Evolutionary conservation across 1,140 invertebrate genomes (phyloP).

Genomic region (Heliconius eleuchia): DNA sequence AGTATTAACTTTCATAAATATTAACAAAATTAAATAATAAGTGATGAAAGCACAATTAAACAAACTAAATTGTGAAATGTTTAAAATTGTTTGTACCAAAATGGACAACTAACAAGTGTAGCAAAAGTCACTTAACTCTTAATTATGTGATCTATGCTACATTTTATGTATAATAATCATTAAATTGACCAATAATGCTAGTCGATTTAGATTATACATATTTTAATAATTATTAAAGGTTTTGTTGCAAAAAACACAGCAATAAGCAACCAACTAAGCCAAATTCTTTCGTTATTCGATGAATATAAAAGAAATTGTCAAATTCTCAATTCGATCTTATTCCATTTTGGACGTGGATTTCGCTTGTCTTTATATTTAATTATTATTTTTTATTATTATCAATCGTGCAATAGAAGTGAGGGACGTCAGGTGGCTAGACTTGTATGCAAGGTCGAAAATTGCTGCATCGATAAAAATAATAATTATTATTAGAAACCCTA

Average conservation of each 20-base stretch:
- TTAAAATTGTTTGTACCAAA: no score
- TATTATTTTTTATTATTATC: neutral
- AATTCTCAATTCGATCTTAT: neutral
- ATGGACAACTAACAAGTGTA: no score
- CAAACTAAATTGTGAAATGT: no score
- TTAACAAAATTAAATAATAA: no score
- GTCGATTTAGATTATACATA: constrained; percentile 34
- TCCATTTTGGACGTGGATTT: neutral
- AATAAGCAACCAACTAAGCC: neutral
- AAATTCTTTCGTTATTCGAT: neutral
- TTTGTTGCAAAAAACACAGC: constrained; percentile 5
- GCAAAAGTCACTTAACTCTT: no score
- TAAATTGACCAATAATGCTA: constrained; percentile 30
- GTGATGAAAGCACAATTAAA: no score
- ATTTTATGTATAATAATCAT: constrained; percentile 1
- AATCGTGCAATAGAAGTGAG: neutral
- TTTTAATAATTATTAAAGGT: neutral
- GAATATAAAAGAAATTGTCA: neutral
- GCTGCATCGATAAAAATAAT: no score
- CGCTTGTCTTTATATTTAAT: neutral
- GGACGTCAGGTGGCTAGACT: neutral
- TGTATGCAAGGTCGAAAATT: no score
- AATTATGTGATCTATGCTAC: neutral
- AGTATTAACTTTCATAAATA: no score
- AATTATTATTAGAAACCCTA: neutral